Evolutionary conservation across 2,888 invertebrate species (phyloP).

Genomic region (Crepidodera aurea): DNA sequence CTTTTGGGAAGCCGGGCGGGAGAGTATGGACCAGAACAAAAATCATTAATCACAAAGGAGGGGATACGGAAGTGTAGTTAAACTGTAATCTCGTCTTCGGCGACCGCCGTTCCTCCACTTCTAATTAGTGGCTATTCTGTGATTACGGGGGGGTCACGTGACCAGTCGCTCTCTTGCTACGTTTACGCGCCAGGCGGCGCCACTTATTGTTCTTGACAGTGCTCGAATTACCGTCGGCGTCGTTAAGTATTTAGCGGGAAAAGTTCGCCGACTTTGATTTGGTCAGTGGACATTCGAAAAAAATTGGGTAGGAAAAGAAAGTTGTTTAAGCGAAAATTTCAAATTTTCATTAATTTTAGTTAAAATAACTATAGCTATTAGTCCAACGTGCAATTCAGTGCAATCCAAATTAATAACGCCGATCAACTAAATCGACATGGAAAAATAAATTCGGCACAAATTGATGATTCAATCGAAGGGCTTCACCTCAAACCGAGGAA

Average conservation of each 20-base stretch:
- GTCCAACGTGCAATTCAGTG: no score
- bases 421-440: slow-evolving; percentile 20
- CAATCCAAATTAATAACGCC: slow-evolving; percentile 19
- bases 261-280: neutral
- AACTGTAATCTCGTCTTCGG: slow-evolving; percentile 34
- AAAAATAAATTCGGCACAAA: slow-evolving; percentile 45
- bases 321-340: no score
- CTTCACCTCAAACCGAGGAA: slow-evolving; percentile 52
- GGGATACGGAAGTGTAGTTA: slow-evolving; percentile 36
- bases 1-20: slow-evolving; percentile 10
- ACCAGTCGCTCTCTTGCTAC: neutral
- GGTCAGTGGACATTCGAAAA: no score
- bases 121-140: slow-evolving; percentile 19
- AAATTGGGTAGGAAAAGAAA: no score
- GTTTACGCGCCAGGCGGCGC: slow-evolving; percentile 7
- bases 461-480: slow-evolving; percentile 58
- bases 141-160: slow-evolving; percentile 13
- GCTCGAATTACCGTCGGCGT: slow-evolving; percentile 1
- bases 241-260: neutral
- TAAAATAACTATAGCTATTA: no score
- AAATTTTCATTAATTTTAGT: no score
- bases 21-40: slow-evolving; percentile 14
- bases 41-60: slow-evolving; percentile 39
- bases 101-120: slow-evolving; percentile 14
- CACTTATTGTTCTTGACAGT: slow-evolving; percentile 17